Base-by-base conservation (phyloP, 2,797 vertebrate genomes). In the Lateolabrax maculatus region DNA sequence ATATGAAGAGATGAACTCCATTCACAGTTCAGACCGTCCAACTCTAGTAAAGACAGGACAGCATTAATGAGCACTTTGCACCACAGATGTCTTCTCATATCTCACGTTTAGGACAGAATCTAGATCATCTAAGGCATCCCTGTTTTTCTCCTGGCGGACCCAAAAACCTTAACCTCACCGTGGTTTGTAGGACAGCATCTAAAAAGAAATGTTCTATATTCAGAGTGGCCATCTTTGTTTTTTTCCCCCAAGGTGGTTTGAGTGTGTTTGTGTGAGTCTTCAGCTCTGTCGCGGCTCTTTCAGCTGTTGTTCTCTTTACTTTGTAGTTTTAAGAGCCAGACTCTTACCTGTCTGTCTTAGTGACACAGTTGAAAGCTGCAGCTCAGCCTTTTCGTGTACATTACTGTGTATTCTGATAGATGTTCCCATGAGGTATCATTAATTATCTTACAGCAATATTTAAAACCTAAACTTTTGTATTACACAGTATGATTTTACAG, bases 131-230 rank as follows among this genome's bases (percentile, higher is more conserved):
- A 15, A 60, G 29, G 29, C 19, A n/a, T 65, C 48, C 37, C 4
- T 56, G 15, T 43, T 69, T 58, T 48, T 27, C 74, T 57, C 55
- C 58, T 43, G 70, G 18, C 60, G 49, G 66, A 53, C 58, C 15
- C 3, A n/a, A n/a, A 1, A 60, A 64, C 41, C 34, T 18, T 29
- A 4, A 46, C 74, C 68, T 56, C 34, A 34, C 1, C 5, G 0
- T 57, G 64, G 46, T 83, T 89, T 83, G 51, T 78, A 63, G 79
- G 73, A 66, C 79, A 78, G 44, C 63, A 29, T 82, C 79, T 72
- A 82, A 72, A 84, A 71, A 23, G 44, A 79, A 70, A 55, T 25
- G 71, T 46, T 77, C 80, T 77, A 34, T 25, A 44, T 84, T 65
- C 27, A 63, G 63, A 65, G 16, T 5, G 19, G 44, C 72, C 76